Evolutionary conservation across 1,140 invertebrate genomes (phyloP).

Genomic region (Drosophila nigromelanica): DNA sequence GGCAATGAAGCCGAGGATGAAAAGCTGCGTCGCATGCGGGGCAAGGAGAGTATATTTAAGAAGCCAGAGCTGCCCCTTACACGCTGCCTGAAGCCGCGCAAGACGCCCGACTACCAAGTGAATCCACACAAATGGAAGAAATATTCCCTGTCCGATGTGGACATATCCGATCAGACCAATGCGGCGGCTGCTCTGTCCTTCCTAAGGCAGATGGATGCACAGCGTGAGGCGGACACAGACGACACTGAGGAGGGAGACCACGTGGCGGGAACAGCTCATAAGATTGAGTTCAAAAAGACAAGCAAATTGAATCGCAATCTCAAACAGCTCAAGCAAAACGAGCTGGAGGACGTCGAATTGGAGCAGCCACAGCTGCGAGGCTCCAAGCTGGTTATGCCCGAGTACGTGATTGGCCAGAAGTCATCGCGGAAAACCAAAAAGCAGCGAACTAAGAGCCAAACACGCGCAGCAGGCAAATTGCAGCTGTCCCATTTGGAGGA

Average conservation of each 20-base stretch:
- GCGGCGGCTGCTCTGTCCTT: slow-evolving; percentile 89
- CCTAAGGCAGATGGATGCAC: slow-evolving; percentile 87
- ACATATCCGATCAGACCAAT: slow-evolving; percentile 90
- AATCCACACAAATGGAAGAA: slow-evolving; percentile 92
- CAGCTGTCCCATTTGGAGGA: slow-evolving; percentile 87
- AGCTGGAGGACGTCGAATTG: slow-evolving; percentile 67
- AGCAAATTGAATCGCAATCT: slow-evolving; percentile 66
- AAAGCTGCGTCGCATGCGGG: slow-evolving; percentile 86
- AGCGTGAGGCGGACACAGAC: slow-evolving; percentile 76
- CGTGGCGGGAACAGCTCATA: slow-evolving; percentile 49
- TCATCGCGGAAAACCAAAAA: slow-evolving; percentile 66
- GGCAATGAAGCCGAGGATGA: slow-evolving; percentile 42
- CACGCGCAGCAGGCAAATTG: slow-evolving; percentile 81
- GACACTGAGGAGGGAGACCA: slow-evolving; percentile 60
- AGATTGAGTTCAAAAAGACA: slow-evolving; percentile 85
- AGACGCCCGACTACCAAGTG: slow-evolving; percentile 87
- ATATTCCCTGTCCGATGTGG: slow-evolving; percentile 90
- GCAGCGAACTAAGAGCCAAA: slow-evolving; percentile 58
- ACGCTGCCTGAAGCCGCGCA: slow-evolving; percentile 85
- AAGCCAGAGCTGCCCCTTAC: slow-evolving; percentile 87
- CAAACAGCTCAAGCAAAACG: slow-evolving; percentile 72
- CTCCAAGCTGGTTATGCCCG: slow-evolving; percentile 90
- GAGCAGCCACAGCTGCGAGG: slow-evolving; percentile 86
- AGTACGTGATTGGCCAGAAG: slow-evolving; percentile 91
- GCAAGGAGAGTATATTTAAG: slow-evolving; percentile 91